A percentile compares a stretch with the other conserved stretches of the same genome.
phyloP scores from a whole-genome alignment of 2,797 vertebrate genomes.

The Propithecus perrieri region DNA sequence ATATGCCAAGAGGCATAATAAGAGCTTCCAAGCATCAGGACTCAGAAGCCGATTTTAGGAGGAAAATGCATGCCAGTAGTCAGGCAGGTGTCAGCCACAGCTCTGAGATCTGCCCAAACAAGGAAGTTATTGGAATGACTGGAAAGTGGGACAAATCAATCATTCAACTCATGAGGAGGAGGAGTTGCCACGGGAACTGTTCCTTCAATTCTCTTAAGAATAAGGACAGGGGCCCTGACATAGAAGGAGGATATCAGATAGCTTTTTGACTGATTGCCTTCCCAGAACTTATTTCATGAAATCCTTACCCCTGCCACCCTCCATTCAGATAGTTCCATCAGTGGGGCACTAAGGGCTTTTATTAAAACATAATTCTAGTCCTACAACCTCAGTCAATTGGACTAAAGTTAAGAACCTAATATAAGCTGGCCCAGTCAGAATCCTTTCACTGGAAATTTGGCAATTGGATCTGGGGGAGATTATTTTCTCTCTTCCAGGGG shows the following conservation, averaged over 20 bases:
- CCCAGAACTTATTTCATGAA: neutral
- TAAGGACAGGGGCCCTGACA: conserved; percentile 12
- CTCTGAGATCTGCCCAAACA: neutral
- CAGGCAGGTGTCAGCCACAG: neutral
- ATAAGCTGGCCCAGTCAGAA: neutral
- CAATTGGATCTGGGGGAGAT: neutral
- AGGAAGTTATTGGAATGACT: neutral
- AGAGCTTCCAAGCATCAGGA: neutral
- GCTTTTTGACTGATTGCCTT: neutral
- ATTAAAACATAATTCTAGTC: neutral
- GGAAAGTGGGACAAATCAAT: neutral
- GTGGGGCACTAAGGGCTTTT: neutral
- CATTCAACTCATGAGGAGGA: neutral
- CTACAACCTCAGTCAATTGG: neutral
- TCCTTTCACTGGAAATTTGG: neutral
- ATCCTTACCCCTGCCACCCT: neutral
- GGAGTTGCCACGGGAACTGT: neutral
- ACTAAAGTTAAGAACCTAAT: neutral
- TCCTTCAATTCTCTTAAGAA: neutral
- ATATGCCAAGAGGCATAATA: neutral
- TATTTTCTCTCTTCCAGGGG: neutral
- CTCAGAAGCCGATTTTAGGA: neutral
- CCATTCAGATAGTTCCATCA: neutral
- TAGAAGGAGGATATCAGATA: neutral
- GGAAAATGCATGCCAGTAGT: neutral